Evolutionary conservation across 2,113 vertebrate species (phyloP), one percentile per base, ranked within the genome.

Genomic region (Oreocharis arfaki): DNA sequence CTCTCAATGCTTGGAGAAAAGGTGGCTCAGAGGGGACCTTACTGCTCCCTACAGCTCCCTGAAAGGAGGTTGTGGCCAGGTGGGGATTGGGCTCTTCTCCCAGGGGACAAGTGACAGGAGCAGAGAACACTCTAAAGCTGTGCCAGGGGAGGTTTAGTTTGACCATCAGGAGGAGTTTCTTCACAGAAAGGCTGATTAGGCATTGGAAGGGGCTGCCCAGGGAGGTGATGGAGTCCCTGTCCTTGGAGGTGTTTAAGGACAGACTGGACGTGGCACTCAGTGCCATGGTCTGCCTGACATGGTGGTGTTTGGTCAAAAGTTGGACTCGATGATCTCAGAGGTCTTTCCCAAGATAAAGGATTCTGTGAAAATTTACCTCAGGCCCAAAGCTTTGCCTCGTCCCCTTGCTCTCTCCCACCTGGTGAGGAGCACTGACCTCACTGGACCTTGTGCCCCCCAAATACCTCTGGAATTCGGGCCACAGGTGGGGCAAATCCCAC

Each of bases 11-110:
- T 11, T 37, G 16, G 16, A 22, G n/a, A 32, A 83, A 60, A 53
- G 78, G 20, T 4, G 11, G 9, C 60, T 60, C 61, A 21, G 23
- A 30, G 24, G 3, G 53, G 78, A 41, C 39, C 13, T 41, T 16
- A 11, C 11, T 0, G 1, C 19, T 39, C 33, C 16, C 84, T 20
- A 11, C 3, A 53, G 1, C 16, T 19, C 14, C 16, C 12, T n/a
- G 47, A n/a, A 5, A 60, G 39, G 33, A 46, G 15, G 18, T 0
- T 37, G 73, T 44, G 18, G 28, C 55, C 39, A 39, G 55, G 23
- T 46, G 28, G 13, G 53, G 11, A 1, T 6, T 6, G 3, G 13
- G 11, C 22, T 68, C 33, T 26, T 52, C 44, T 59, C 33, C 44
- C 44, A 35, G 53, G 26, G 10, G 15, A 33, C 15, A 11, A 59